Percentiles rank a stretch among this genome's conserved stretches.
phyloP scores from a whole-genome alignment of 2,113 vertebrate species.

The Poeciliopsis occidentalis region DNA sequence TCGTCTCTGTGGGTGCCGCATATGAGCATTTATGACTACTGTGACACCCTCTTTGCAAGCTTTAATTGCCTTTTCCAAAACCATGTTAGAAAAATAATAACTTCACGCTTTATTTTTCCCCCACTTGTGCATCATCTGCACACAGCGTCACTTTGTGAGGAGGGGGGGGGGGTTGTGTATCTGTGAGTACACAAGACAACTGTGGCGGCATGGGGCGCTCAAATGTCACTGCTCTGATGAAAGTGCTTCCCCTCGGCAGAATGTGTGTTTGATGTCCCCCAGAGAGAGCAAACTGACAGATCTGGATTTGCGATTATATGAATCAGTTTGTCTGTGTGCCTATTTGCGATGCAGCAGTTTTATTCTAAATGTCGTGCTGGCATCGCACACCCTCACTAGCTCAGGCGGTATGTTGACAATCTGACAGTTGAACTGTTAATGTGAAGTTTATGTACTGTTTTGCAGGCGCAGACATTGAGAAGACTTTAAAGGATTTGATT shows the following conservation, averaged over 20 bases:
- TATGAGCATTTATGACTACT: constrained; percentile 9
- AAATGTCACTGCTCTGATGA: constrained; percentile 60
- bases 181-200: not conserved
- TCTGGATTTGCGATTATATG: constrained; percentile 27
- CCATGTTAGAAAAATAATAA: constrained; percentile 17
- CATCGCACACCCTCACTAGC: not conserved
- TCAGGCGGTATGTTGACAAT: constrained; percentile 9
- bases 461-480: not conserved
- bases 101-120: not conserved
- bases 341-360: constrained; percentile 9
- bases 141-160: not conserved
- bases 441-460: not conserved
- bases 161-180: not conserved
- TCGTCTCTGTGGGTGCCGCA: constrained; percentile 8
- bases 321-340: constrained; percentile 5
- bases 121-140: not conserved
- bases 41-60: not conserved
- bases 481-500: not conserved
- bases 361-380: constrained; percentile 12
- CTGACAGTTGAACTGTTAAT: not conserved
- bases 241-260: constrained; percentile 26
- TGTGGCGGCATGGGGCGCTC: not conserved
- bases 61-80: constrained; percentile 32
- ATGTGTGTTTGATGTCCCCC: constrained; percentile 47
- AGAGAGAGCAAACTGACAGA: constrained; percentile 20